Base-by-base conservation (phyloP, 2,113 vertebrate species). In the Mustela lutreola region DNA sequence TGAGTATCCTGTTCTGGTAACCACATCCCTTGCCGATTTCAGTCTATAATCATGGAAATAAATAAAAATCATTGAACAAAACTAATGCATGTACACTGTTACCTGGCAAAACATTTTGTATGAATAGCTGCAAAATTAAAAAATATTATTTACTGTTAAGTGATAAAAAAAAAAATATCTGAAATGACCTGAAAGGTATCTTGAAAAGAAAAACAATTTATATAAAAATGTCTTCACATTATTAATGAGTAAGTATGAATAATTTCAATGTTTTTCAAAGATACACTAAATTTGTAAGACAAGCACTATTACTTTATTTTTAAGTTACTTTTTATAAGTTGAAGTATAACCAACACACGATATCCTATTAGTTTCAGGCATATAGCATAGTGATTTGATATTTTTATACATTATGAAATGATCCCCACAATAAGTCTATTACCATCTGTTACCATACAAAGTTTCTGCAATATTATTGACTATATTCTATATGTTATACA, bases 1-100 rank as follows among this genome's bases (percentile, higher is more conserved):
- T 79, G 99, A 98, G 85, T 99, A 99, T 95, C 99, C 99, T 42
- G 99, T 99, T 97, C 99, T 99, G 91, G 99, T 99, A 42, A 99
- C 98, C 0, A 99, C 99, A 48, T 99, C 99, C 84, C 99, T 99
- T 79, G 99, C 99, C 83, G 98, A 98, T 97, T 99, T 99, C 96
- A 99, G 97, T 98, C 99, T 99, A 97, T 94, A 97, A 98, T 98
- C 89, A 83, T 62, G 81, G 76, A 93, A 94, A 79, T 97, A 97
- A 98, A 92, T 15, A 56, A 95, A 70, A 85, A 94, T 60, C 22
- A 92, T n/a, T 58, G 16, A 58, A 70, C 48, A 93, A 96, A 85
- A 31, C 15, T 70, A 85, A 71, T 75, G 22, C n/a, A 96, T 33
- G 11, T n/a, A 88, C 36, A 56, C 10, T 83, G n/a, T 94, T 39